Conservation (phyloP, 2,888 invertebrate species). For the Campoplex nolae region DNA sequence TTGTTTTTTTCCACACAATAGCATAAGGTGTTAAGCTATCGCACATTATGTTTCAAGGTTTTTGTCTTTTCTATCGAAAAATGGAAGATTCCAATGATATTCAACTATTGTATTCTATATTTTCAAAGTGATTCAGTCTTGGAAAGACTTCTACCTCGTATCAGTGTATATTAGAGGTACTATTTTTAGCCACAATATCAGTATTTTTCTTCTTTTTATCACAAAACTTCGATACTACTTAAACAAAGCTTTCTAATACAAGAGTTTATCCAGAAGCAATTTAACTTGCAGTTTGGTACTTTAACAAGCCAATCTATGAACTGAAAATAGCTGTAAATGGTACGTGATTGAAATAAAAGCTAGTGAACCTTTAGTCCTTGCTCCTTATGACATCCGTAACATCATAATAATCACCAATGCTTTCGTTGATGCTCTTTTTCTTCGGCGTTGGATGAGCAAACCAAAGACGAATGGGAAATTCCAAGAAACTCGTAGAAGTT, state of each 20-base stretch:
- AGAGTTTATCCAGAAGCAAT: neutral
- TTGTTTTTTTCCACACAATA: conserved; percentile 5
- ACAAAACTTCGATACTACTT: neutral
- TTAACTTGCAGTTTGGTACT: neutral
- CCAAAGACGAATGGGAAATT: neutral
- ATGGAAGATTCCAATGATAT: neutral
- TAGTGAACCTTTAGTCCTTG: conserved; percentile 9
- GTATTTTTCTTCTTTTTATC: neutral
- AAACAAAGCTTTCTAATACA: neutral
- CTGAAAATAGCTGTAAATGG: neutral
- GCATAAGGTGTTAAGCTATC: neutral
- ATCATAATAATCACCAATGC: neutral
- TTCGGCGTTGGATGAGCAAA: neutral
- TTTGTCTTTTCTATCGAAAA: neutral
- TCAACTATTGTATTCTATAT: neutral
- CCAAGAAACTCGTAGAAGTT: neutral
- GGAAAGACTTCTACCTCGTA: neutral
- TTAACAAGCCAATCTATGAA: neutral
- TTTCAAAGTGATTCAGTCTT: neutral
- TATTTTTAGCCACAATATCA: neutral
- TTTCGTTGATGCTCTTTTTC: neutral
- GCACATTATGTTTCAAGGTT: neutral
- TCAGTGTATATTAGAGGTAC: neutral
- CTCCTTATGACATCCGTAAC: conserved; percentile 1
- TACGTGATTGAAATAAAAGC: neutral